Base-by-base conservation (phyloP, 2,888 invertebrate genomes). In the Patella depressa region DNA sequence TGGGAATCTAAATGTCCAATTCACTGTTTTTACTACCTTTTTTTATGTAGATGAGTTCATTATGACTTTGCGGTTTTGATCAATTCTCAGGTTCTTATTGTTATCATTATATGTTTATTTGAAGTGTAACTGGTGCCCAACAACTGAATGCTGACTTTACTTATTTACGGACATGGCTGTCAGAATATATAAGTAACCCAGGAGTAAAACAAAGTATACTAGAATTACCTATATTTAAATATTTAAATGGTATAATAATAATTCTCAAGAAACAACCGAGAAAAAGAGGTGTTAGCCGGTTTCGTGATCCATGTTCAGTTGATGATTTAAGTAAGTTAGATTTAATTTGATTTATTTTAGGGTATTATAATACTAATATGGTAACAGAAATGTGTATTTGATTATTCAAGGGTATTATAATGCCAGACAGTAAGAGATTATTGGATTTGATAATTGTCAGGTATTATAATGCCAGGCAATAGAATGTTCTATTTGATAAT, bases 121-220 rank as follows among this genome's bases (percentile, higher is more conserved):
- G 3, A 85, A 91, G 91, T 79, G 84, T 88, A 72, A 79, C 83
- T 72, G 91, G 91, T n/a, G 91, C 91, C 7, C 86, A 85, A 75
- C 91, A 90, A 81, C 86, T 91, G 45, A 85, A 88, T 65, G 73
- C 84, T 34, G 91, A 91, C 84, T 86, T 90, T 57, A 81, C 80
- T 17, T 87, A 82, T 79, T 81, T 90, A 72, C 82, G 83, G 75
- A 80, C 83, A 12, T 89, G 90, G 88, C 81, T 91, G 45, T 79
- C 83, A 71, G 81, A 82, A 55, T 82, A 81, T 75, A 81, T 90
- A 14, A 74, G 78, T 15, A 86, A 86, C 73, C 80, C 81, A 5
- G 85, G 87, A 73, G 89, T 90, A 14, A 80, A 84, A 71, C 87
- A 88, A 75, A 89, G 87, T 72, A 82, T 90, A 55, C 81, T 88